Evolutionary conservation across 2,888 invertebrate species (phyloP).

Genomic region (Apotomis betuletana): DNA sequence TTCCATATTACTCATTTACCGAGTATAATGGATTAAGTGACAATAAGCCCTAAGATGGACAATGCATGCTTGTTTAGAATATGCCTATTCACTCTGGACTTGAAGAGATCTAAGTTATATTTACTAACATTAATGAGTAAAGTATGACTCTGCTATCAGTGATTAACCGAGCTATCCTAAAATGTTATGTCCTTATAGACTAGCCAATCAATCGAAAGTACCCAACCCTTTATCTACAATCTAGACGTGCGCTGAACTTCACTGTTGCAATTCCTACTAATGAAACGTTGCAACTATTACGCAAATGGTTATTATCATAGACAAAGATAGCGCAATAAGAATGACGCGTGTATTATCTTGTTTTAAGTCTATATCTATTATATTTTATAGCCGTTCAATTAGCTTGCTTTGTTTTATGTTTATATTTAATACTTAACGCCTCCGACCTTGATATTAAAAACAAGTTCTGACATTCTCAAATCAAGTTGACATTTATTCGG

Average conservation of each 20-base stretch:
- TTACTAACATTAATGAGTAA: background rate
- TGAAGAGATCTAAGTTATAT: no score
- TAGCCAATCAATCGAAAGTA: constrained; percentile 1
- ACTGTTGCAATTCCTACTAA: constrained; percentile 35
- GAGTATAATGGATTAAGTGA: no score
- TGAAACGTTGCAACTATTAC: constrained; percentile 34
- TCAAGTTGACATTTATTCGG: constrained; percentile 54
- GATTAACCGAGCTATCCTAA: background rate
- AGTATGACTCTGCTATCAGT: background rate
- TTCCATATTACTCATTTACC: no score
- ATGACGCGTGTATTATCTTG: constrained; percentile 26
- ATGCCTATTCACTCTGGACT: no score
- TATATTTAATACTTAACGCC: constrained; percentile 57
- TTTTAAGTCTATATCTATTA: constrained; percentile 2
- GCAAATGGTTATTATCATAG: constrained; percentile 31
- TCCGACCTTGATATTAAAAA: constrained; percentile 72
- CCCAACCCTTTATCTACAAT: constrained; percentile 23
- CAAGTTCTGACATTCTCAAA: constrained; percentile 73
- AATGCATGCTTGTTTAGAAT: no score
- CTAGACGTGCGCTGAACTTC: constrained; percentile 16
- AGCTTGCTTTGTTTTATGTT: constrained; percentile 56
- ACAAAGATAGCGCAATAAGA: constrained; percentile 27
- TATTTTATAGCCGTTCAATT: constrained; percentile 34
- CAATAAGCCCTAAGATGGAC: no score
- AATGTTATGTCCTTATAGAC: constrained; percentile 1